Percentiles rank a stretch among this genome's conserved stretches.
Conservation (phyloP, 2,888 invertebrate species). For the Agrotis puta region DNA sequence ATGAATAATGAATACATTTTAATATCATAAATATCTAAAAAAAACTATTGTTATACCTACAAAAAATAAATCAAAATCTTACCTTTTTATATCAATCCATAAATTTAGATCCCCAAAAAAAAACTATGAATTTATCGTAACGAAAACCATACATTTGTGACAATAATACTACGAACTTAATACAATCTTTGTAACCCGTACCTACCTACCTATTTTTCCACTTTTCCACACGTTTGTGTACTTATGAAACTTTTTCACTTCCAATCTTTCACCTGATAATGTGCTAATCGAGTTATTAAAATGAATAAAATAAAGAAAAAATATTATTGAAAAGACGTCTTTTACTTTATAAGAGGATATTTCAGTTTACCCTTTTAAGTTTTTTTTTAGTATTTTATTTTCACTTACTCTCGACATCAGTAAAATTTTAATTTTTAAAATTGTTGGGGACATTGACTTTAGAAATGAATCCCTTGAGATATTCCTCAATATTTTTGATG, state of each 20-base stretch:
- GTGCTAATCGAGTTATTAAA: conserved; percentile 72
- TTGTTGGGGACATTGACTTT: no score
- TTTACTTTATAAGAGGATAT: conserved; percentile 11
- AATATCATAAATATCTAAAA: not conserved
- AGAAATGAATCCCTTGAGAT: no score
- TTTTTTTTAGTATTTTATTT: no score
- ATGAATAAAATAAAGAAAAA: conserved; percentile 64
- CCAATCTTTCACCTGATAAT: conserved; percentile 67
- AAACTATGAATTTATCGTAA: conserved; percentile 52
- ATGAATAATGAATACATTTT: no score
- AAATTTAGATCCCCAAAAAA: conserved; percentile 28
- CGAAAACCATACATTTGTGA: conserved; percentile 70
- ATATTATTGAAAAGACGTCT: conserved; percentile 39
- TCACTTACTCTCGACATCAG: no score
- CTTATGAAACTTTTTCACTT: conserved; percentile 60
- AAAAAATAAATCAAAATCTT: conserved; percentile 16
- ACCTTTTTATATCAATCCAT: conserved; percentile 31
- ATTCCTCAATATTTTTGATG: no score
- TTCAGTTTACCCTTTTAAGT: no score
- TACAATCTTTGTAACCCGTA: conserved; percentile 69
- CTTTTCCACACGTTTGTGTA: conserved; percentile 82
- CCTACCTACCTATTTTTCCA: conserved; percentile 82
- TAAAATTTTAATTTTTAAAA: no score
- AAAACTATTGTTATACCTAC: not conserved
- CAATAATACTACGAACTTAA: conserved; percentile 82